phyloP scores from a whole-genome alignment of 2,888 invertebrate genomes.

The Ganaspis brasiliensis region DNA sequence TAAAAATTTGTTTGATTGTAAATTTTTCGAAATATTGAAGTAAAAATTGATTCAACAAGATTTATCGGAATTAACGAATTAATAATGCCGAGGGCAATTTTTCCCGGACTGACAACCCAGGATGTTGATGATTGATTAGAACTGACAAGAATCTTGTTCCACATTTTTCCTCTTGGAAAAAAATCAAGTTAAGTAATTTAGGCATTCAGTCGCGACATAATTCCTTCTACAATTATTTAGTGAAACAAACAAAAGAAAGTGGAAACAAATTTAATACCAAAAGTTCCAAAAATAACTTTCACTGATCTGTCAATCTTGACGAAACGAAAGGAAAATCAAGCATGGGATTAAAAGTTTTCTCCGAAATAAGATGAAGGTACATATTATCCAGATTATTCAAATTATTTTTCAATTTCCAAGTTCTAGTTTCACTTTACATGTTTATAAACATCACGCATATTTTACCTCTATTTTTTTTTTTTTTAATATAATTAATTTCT shows the following conservation, averaged over 20 bases:
- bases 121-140: conserved; percentile 14
- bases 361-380: too few species aligned
- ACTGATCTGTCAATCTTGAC: not conserved
- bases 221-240: conserved; percentile 9
- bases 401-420: too few species aligned
- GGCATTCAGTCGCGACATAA: not conserved
- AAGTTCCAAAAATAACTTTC: not conserved
- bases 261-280: not conserved
- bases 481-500: too few species aligned
- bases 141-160: conserved; percentile 8
- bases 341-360: not conserved
- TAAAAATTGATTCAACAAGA: not conserved
- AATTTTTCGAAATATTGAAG: not conserved
- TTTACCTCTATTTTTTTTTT: too few species aligned
- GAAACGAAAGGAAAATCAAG: not conserved
- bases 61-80: not conserved
- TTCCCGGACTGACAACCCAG: not conserved
- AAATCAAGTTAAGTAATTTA: not conserved
- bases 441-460: too few species aligned
- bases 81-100: conserved; percentile 7
- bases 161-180: not conserved
- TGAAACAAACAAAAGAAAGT: not conserved
- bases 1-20: not conserved
- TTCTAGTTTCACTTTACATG: too few species aligned
- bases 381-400: too few species aligned